A percentile compares a stretch with the other conserved stretches of the same genome.
Conservation (phyloP, 2,113 vertebrate genomes). For the Alaudala cheleensis region DNA sequence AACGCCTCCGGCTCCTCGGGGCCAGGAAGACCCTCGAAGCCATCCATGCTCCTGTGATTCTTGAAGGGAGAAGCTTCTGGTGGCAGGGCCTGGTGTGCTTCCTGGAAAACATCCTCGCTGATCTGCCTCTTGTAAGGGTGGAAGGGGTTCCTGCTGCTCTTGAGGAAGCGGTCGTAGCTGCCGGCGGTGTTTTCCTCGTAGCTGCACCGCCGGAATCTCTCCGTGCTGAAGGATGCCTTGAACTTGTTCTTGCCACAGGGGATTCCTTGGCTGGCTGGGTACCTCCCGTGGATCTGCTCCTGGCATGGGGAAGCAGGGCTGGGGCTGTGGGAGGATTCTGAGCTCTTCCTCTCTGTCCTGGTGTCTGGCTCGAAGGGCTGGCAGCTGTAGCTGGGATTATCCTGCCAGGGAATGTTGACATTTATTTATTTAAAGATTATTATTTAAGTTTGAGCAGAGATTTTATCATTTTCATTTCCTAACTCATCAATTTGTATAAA, state of each 20-base stretch:
- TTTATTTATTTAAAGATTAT: background rate
- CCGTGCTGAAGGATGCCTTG: conserved; percentile 58
- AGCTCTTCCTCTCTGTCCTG: conserved; percentile 65
- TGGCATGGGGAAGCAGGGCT: conserved; percentile 71
- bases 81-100: conserved; percentile 55
- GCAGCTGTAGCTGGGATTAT: conserved; percentile 69
- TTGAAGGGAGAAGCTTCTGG: conserved; percentile 73
- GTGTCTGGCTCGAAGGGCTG: conserved; percentile 64
- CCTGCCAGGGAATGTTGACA: conserved; percentile 39
- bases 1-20: conserved; percentile 64
- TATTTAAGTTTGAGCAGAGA: background rate
- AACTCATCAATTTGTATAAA: too few relatives aligned
- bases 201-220: conserved; percentile 76
- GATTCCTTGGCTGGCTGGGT: conserved; percentile 18
- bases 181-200: conserved; percentile 70
- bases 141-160: conserved; percentile 73
- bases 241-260: conserved; percentile 53
- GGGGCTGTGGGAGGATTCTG: conserved; percentile 77
- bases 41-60: conserved; percentile 61
- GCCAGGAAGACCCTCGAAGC: conserved; percentile 63
- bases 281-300: conserved; percentile 63
- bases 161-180: conserved; percentile 67
- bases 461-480: background rate
- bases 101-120: conserved; percentile 76
- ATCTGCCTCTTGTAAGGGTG: conserved; percentile 87